These are phyloP conservation scores for Congeria kusceri DNA, from an alignment of 2,888 invertebrate species.

Conservation along the genomic window DNA sequence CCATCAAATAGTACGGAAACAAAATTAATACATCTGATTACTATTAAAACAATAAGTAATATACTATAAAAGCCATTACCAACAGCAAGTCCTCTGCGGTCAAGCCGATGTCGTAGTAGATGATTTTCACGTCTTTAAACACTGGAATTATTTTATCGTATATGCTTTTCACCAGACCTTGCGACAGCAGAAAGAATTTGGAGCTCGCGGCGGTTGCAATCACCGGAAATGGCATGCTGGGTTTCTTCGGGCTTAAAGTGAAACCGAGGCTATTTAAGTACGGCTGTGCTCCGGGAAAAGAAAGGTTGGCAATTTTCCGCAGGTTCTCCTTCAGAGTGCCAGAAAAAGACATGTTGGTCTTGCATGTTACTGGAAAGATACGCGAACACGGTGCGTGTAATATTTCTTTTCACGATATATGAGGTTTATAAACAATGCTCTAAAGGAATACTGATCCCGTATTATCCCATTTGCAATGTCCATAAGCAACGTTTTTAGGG, in stretches of 20 bases:
- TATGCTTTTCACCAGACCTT: slow-evolving; percentile 37
- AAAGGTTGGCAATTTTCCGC: slow-evolving; percentile 19
- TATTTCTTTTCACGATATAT: too few relatives aligned
- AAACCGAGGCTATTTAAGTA: slow-evolving; percentile 33
- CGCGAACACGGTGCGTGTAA: too few relatives aligned
- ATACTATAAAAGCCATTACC: slow-evolving; percentile 2
- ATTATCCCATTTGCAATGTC: too few relatives aligned
- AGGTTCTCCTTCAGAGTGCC: slow-evolving; percentile 40
- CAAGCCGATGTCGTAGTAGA: slow-evolving; percentile 36
- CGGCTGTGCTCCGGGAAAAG: slow-evolving; percentile 16
- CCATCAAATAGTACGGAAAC: neutral
- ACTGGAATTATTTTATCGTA: slow-evolving; percentile 22
- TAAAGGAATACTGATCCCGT: too few relatives aligned
- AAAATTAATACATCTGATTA: neutral
- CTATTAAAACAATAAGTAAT: neutral
- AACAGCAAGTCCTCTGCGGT: neutral
- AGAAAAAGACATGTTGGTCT: slow-evolving; percentile 7
- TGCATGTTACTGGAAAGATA: slow-evolving; percentile 4
- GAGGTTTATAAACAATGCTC: too few relatives aligned
- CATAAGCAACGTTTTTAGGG: too few relatives aligned
- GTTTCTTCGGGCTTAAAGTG: neutral
- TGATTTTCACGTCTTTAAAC: slow-evolving; percentile 30
- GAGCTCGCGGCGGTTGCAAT: slow-evolving; percentile 27
- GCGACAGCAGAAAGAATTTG: slow-evolving; percentile 15
- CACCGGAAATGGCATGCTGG: slow-evolving; percentile 29